phyloP scores from a whole-genome alignment of 2,797 vertebrate genomes.

The Philypnodon macrostomus region DNA sequence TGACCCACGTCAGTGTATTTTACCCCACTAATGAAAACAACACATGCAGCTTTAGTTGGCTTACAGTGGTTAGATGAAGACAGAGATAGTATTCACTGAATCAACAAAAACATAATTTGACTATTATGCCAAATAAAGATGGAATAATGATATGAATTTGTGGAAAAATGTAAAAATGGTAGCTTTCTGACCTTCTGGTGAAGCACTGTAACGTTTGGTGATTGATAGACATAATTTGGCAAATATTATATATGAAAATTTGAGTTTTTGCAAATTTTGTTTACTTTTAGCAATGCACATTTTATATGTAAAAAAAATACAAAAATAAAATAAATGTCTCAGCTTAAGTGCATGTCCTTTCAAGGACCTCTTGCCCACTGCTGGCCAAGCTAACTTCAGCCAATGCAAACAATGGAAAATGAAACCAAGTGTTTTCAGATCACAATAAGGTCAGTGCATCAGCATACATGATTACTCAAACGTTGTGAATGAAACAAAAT shows the following conservation, averaged over 20 bases:
- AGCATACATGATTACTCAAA: too few relatives aligned
- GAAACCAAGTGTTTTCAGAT: too few relatives aligned
- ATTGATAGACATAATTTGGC: slow-evolving; percentile 6
- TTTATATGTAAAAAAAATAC: neutral
- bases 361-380: too few relatives aligned
- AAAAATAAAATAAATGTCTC: too few relatives aligned
- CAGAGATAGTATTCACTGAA: slow-evolving; percentile 59
- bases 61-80: slow-evolving; percentile 68
- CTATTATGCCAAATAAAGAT: slow-evolving; percentile 70
- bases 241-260: too few relatives aligned
- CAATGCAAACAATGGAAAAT: too few relatives aligned
- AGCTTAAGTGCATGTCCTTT: too few relatives aligned
- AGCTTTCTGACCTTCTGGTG: slow-evolving; percentile 42
- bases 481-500: too few relatives aligned
- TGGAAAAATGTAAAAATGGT: slow-evolving; percentile 55
- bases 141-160: slow-evolving; percentile 58
- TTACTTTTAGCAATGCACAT: too few relatives aligned
- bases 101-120: slow-evolving; percentile 73
- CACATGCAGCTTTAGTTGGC: slow-evolving; percentile 60
- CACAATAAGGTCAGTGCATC: too few relatives aligned
- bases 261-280: too few relatives aligned
- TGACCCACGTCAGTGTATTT: slow-evolving; percentile 66
- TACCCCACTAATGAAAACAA: slow-evolving; percentile 69
- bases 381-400: too few relatives aligned
- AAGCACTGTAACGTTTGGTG: slow-evolving; percentile 8